These are phyloP conservation scores for Agrotis puta DNA, from an alignment of 2,888 invertebrate genomes.

Conservation along the genomic window DNA sequence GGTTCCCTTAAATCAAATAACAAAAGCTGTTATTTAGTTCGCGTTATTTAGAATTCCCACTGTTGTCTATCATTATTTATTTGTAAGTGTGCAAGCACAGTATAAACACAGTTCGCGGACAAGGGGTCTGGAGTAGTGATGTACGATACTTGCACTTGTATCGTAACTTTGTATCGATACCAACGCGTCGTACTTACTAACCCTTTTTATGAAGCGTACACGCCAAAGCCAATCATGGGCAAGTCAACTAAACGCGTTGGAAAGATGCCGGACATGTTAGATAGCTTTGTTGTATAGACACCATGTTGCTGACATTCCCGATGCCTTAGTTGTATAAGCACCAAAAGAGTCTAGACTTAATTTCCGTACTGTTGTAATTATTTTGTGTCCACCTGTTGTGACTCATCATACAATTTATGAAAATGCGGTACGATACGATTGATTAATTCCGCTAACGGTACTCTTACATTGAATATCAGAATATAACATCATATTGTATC, in stretches of 20 bases:
- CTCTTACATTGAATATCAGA: neutral
- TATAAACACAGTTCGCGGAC: constrained; percentile 72
- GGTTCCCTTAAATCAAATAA: constrained; percentile 67
- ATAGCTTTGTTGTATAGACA: no score
- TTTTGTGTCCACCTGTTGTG: neutral
- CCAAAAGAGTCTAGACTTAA: neutral
- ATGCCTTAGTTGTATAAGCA: no score
- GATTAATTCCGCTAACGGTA: neutral
- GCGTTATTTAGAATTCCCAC: constrained; percentile 68
- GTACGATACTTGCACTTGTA: neutral
- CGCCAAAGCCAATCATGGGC: no score
- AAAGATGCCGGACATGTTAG: no score
- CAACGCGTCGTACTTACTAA: neutral
- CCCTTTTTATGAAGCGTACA: no score
- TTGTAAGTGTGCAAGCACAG: constrained; percentile 68
- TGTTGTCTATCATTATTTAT: constrained; percentile 76
- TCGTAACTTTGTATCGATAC: neutral
- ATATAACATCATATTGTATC: neutral
- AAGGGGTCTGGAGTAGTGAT: constrained; percentile 41
- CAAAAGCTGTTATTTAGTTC: constrained; percentile 69
- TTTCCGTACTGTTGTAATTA: neutral
- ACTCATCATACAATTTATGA: neutral
- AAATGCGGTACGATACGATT: neutral
- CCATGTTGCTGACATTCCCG: no score
- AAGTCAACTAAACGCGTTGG: no score